Evolutionary conservation across 2,113 vertebrate species (phyloP).

Genomic region (Aplodontia rufa): DNA sequence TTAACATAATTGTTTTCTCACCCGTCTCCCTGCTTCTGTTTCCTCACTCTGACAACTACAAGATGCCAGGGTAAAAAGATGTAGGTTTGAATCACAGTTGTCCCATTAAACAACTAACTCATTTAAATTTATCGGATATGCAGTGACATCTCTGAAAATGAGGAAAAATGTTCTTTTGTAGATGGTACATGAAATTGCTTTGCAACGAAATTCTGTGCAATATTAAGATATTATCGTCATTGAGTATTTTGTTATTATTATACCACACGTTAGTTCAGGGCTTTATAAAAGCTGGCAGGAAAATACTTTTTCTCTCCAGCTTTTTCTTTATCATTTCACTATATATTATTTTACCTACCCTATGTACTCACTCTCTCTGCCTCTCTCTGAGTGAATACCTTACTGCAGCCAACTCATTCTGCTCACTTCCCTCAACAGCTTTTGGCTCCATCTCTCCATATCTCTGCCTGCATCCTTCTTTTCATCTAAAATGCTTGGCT

Average conservation of each 20-base stretch:
- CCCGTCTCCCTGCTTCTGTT: neutral
- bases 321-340: neutral
- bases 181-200: slow-evolving; percentile 26
- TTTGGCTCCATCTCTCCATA: neutral
- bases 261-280: neutral
- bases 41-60: neutral
- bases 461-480: neutral
- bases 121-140: neutral
- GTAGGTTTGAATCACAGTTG: neutral
- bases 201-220: neutral
- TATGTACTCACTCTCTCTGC: neutral
- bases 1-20: neutral
- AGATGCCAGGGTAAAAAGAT: neutral
- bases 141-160: neutral
- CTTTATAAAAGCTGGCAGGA: neutral
- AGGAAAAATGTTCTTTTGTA: neutral
- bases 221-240: neutral
- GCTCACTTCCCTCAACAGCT: neutral
- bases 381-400: neutral
- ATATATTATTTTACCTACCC: neutral
- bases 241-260: neutral
- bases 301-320: neutral
- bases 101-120: neutral
- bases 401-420: neutral
- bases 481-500: neutral